Base-by-base conservation (phyloP, 2,113 vertebrate species). In the Cinclus mexicanus region DNA sequence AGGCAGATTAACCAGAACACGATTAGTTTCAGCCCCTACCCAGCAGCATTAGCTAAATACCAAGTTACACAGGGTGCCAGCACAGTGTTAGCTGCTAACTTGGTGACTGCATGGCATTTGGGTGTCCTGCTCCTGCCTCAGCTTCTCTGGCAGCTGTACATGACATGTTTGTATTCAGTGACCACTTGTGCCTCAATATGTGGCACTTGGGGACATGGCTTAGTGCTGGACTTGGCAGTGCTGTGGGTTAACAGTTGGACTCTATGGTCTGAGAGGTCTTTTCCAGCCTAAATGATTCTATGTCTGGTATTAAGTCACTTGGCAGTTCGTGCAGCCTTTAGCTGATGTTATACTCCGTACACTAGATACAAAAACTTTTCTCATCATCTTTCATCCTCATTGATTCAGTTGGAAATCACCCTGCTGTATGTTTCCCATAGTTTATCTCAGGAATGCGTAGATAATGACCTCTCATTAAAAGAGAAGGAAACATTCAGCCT, bases 1-100 rank as follows among this genome's bases (percentile, higher is more conserved):
- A 87, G 82, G 72, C 80, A 94, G 87, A 97, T 97, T 96, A 97
- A 97, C 63, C 61, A 96, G 96, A 97, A 87, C 49, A 25, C 63
- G 92, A 47, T 49, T 82, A 59, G 68, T 90, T 96, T 97, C 87
- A 96, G 74, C 49, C 71, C 68, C 90, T 94, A 39, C 82, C 89
- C 52, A 76, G 81, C 92, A 96, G 37, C 68, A 61, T 35, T 84
- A 95, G 79, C 77, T 90, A 93, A 97, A 94, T 64, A 81, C 75
- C 68, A 24, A 80, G 47, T 91, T 94, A 63, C 35, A 90, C 61
- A 84, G 90, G 95, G 82, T 95, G 83, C 74, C 71, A 86, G 44
- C 55, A 35, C 49, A 85, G 60, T 29, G 46, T 91, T 42, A 44
- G 70, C 90, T 42, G 63, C 79, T 88, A 60, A 56, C 16, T 84